phyloP scores from a whole-genome alignment of 2,888 invertebrate genomes.

The Gibbula magus region DNA sequence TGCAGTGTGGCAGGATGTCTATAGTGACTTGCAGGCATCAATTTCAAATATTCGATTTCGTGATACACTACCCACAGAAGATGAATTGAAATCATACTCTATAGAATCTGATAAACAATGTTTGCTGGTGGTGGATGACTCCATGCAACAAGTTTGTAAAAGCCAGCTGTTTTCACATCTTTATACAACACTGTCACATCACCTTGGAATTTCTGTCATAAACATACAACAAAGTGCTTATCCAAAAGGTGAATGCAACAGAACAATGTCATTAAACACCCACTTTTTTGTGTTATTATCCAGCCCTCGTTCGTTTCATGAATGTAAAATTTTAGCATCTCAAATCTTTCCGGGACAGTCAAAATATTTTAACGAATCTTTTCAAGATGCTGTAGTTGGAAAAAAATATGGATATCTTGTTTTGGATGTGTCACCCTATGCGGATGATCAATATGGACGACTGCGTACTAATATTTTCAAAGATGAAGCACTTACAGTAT shows the following conservation, averaged over 20 bases:
- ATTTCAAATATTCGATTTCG: neutral
- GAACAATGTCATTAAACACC: neutral
- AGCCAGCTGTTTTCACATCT: neutral
- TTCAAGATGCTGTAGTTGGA: neutral
- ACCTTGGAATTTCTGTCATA: neutral
- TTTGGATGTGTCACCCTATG: conserved; percentile 1
- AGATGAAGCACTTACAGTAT: neutral
- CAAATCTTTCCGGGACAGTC: neutral
- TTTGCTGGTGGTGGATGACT: neutral
- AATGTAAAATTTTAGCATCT: neutral
- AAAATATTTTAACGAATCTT: neutral
- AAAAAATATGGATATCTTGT: neutral
- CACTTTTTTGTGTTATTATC: neutral
- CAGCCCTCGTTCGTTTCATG: neutral
- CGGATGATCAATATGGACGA: neutral
- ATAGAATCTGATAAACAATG: neutral
- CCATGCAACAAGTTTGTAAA: neutral
- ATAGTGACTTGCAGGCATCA: neutral
- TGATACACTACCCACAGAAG: neutral
- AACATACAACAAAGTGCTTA: neutral
- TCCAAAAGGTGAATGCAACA: neutral
- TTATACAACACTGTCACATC: neutral
- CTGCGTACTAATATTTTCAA: neutral
- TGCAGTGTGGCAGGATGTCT: conserved; percentile 6
- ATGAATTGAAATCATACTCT: neutral